A percentile compares a stretch with the other conserved stretches of the same genome.
These are phyloP conservation scores for Diachasma alloeum DNA, from an alignment of 1,140 invertebrate species.

Conservation along the genomic window DNA sequence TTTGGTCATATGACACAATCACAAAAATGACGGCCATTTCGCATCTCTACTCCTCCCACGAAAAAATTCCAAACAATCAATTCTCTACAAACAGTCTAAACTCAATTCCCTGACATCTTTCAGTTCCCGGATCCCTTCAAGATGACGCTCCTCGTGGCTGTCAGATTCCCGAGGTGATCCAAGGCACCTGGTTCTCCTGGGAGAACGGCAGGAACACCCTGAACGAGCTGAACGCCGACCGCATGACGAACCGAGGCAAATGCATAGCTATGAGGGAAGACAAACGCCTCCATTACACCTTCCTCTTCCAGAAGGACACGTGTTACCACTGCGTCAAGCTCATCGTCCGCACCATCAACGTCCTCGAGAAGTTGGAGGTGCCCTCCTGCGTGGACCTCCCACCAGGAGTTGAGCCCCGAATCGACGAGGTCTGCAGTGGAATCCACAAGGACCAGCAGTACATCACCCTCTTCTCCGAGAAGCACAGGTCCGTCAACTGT, in stretches of 20 bases:
- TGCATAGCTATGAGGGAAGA: constrained; percentile 78
- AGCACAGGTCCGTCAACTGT: constrained; percentile 91
- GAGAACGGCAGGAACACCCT: constrained; percentile 85
- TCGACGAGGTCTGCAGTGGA: constrained; percentile 79
- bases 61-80: no score
- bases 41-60: no score
- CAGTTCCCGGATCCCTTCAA: constrained; percentile 31
- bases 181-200: constrained; percentile 91
- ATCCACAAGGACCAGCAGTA: constrained; percentile 81
- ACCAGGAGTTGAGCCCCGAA: constrained; percentile 70
- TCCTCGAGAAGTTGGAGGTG: constrained; percentile 87
- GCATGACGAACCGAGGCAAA: constrained; percentile 76
- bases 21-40: no score
- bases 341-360: constrained; percentile 86
- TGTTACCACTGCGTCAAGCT: constrained; percentile 89
- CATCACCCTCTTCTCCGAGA: constrained; percentile 88
- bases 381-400: constrained; percentile 78
- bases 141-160: constrained; percentile 45
- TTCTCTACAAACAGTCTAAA: no score
- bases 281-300: constrained; percentile 84
- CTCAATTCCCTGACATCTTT: not conserved
- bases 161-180: constrained; percentile 77
- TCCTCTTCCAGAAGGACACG: constrained; percentile 76
- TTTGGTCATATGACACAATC: no score
- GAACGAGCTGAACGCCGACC: constrained; percentile 81